These are phyloP conservation scores for Eumacrocentrus americanus DNA, from an alignment of 2,888 invertebrate genomes.

Conservation along the genomic window DNA sequence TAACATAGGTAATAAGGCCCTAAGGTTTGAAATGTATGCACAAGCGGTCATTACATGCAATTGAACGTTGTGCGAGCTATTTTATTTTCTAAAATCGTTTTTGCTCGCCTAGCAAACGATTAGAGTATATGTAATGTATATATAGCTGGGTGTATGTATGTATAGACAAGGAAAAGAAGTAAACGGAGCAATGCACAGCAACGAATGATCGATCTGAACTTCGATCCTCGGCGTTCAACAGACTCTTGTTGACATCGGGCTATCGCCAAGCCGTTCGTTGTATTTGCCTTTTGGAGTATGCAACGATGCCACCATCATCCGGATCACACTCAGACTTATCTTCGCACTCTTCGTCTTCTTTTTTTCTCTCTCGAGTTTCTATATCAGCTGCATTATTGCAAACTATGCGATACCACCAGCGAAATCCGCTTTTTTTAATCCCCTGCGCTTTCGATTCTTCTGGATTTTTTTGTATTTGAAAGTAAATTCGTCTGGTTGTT, in stretches of 20 bases:
- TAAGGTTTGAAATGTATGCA: no score
- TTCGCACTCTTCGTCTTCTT: neutral
- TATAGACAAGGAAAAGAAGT: neutral
- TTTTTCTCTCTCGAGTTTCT: neutral
- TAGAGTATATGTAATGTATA: neutral
- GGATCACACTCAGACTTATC: neutral
- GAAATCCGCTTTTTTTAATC: neutral
- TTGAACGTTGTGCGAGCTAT: neutral
- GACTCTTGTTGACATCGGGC: constrained; percentile 22
- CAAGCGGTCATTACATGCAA: neutral
- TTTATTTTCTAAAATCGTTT: neutral
- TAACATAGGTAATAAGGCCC: no score
- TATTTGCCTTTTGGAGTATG: constrained; percentile 19
- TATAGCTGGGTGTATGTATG: no score
- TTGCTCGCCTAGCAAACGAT: no score
- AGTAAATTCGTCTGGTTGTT: neutral
- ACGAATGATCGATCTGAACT: constrained; percentile 34
- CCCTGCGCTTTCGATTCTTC: neutral
- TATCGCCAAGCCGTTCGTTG: constrained; percentile 26
- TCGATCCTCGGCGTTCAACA: constrained; percentile 30
- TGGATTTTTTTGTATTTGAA: neutral
- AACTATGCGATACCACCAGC: neutral
- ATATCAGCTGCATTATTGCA: neutral
- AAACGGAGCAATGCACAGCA: neutral
- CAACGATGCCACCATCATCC: neutral